phyloP scores from a whole-genome alignment of 1,140 invertebrate genomes.

The Aricia agestis region DNA sequence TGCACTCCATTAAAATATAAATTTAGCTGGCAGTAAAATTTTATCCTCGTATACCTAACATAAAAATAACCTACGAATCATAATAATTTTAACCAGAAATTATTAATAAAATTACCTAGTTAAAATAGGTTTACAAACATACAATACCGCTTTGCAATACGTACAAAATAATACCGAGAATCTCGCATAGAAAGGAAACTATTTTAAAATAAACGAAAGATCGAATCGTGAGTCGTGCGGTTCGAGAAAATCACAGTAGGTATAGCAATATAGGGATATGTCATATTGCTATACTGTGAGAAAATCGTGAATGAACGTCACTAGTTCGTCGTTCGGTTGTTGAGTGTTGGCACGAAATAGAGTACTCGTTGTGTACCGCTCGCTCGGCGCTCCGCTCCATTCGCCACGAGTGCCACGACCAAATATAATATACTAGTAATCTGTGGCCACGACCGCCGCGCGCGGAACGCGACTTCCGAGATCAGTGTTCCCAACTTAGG shows the following conservation, averaged over 20 bases:
- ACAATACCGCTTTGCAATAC: not conserved
- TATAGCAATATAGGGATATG: no score
- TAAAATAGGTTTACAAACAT: no score
- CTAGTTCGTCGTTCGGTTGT: constrained; percentile 36
- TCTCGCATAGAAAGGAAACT: not conserved
- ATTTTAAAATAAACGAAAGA: constrained; percentile 18
- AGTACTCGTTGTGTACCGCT: constrained; percentile 13
- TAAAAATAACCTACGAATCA: no score
- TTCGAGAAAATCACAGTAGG: not conserved
- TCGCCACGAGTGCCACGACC: constrained; percentile 60
- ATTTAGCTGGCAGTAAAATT: no score
- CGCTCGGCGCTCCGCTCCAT: constrained; percentile 55
- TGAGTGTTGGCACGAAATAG: constrained; percentile 36
- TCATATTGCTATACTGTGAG: no score
- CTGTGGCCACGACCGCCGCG: constrained; percentile 58
- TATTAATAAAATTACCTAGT: no score
- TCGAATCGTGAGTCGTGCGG: constrained; percentile 32
- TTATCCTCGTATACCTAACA: no score
- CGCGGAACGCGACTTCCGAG: constrained; percentile 59
- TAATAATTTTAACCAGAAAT: no score
- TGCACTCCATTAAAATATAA: no score
- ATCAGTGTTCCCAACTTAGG: no score
- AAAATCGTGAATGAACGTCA: constrained; percentile 35
- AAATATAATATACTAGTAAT: no score
- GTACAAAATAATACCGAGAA: not conserved